phyloP scores from a whole-genome alignment of 2,888 invertebrate species.

The Epistrophella euchroma region DNA sequence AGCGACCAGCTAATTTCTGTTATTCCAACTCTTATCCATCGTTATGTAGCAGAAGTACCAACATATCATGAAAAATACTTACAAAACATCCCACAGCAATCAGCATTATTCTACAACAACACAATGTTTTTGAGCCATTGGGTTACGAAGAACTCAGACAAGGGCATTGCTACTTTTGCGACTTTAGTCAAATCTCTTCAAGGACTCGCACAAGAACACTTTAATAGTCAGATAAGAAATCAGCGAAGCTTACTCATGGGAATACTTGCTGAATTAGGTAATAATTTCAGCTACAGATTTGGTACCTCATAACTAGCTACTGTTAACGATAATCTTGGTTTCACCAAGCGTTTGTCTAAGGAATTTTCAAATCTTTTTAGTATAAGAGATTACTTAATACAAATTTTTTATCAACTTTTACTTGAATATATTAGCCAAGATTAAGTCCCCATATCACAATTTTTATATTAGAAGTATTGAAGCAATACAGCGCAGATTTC shows the following conservation, averaged over 20 bases:
- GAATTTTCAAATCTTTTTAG: too few relatives aligned
- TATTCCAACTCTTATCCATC: conserved; percentile 89
- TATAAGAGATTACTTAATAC: too few relatives aligned
- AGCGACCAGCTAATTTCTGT: conserved; percentile 86
- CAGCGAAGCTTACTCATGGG: conserved; percentile 91
- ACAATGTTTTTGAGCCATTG: conserved; percentile 95
- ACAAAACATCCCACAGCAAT: conserved; percentile 93
- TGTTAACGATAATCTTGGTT: too few relatives aligned
- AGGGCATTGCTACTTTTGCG: conserved; percentile 86
- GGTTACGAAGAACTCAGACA: conserved; percentile 86
- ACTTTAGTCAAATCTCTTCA: conserved; percentile 89
- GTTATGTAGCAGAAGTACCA: conserved; percentile 91
- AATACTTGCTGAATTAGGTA: conserved; percentile 90
- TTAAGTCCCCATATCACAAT: too few relatives aligned
- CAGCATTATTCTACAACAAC: conserved; percentile 95
- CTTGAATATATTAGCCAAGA: too few relatives aligned
- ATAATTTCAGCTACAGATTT: conserved; percentile 60
- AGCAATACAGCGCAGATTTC: too few relatives aligned
- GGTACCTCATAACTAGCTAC: too few relatives aligned
- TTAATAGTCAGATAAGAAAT: conserved; percentile 89
- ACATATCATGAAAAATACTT: conserved; percentile 91
- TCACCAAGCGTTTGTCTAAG: too few relatives aligned
- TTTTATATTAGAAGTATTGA: too few relatives aligned
- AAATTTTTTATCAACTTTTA: too few relatives aligned
- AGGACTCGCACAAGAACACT: conserved; percentile 88